These are phyloP conservation scores for Kryptolebias marmoratus DNA, from an alignment of 2,113 vertebrate genomes.

Conservation along the genomic window DNA sequence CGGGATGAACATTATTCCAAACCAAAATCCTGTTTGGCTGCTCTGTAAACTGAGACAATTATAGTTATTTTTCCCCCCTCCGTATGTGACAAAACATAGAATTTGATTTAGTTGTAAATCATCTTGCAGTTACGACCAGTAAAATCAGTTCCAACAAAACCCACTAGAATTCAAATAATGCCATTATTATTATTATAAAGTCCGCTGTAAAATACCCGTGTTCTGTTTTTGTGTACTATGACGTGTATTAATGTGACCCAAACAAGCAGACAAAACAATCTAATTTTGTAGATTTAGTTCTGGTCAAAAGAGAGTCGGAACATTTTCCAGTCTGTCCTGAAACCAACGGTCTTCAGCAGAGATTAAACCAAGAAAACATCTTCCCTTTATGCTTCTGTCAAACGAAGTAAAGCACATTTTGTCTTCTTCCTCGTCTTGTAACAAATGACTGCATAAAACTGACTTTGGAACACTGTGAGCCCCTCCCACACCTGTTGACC, in stretches of 20 bases:
- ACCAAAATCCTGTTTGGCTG: not conserved
- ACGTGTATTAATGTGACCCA: not conserved
- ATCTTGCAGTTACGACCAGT: not conserved
- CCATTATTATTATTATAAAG: too few species aligned
- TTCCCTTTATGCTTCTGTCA: not conserved
- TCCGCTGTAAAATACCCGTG: too few species aligned
- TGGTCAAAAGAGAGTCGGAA: not conserved
- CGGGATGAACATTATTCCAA: not conserved
- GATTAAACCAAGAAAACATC: not conserved
- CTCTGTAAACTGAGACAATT: not conserved
- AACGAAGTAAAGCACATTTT: not conserved
- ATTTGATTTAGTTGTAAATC: too few species aligned
- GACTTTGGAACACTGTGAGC: not conserved
- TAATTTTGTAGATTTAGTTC: not conserved
- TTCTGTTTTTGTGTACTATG: too few species aligned
- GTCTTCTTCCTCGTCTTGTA: not conserved
- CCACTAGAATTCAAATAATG: too few species aligned
- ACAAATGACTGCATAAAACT: not conserved
- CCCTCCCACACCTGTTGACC: conserved; percentile 1
- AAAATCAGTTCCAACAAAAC: too few species aligned
- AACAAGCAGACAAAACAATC: not conserved
- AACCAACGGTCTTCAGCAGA: not conserved
- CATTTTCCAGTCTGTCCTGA: not conserved
- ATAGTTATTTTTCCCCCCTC: not conserved
- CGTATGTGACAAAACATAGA: not conserved